Conservation (phyloP, 2,113 vertebrate species). For the Todiramphus chloris region DNA sequence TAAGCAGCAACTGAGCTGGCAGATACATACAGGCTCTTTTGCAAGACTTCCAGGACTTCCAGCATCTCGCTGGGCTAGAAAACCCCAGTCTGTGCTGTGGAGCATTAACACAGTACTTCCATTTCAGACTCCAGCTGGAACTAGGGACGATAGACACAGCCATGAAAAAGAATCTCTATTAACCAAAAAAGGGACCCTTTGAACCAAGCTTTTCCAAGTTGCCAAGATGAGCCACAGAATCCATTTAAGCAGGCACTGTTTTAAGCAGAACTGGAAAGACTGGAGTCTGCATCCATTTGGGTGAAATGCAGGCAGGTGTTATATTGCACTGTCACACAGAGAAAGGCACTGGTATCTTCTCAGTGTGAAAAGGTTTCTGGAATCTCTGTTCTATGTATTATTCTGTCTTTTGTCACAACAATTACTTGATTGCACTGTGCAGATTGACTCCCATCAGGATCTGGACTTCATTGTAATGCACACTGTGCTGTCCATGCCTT, state of each 20-base stretch:
- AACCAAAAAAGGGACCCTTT: neutral
- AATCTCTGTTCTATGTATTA: neutral
- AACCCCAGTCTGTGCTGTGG: neutral
- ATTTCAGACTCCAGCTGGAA: constrained; percentile 10
- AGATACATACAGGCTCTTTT: neutral
- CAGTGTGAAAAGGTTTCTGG: neutral
- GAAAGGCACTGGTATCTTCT: neutral
- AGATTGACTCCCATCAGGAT: neutral
- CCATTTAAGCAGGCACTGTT: neutral
- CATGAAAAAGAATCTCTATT: neutral
- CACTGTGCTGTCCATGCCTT: neutral
- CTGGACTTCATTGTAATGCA: neutral
- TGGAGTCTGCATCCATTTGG: neutral
- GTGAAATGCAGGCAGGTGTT: neutral
- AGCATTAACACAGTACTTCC: neutral
- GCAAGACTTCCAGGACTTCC: neutral
- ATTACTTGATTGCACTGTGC: neutral
- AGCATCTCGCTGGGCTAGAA: neutral
- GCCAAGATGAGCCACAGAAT: neutral
- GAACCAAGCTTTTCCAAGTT: neutral
- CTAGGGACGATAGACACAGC: neutral
- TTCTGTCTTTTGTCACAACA: neutral
- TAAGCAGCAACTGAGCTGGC: neutral
- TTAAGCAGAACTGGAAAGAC: neutral
- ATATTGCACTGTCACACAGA: neutral